These are phyloP conservation scores for Saturnia japonica DNA, from an alignment of 2,888 invertebrate genomes.

Conservation along the genomic window DNA sequence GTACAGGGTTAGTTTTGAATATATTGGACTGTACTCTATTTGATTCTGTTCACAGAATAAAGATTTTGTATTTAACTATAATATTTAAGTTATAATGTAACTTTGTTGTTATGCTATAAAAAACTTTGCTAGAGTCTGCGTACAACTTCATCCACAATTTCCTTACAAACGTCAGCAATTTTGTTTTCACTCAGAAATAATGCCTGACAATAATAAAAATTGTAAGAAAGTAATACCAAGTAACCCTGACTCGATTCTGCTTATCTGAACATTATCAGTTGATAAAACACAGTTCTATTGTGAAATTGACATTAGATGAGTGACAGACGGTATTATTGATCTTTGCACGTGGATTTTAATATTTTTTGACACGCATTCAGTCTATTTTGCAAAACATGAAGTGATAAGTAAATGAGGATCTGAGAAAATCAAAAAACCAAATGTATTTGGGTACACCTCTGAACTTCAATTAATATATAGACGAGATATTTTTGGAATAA, in stretches of 20 bases:
- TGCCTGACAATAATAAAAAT: neutral
- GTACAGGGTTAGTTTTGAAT: too few relatives aligned
- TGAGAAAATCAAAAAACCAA: neutral
- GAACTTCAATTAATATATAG: neutral
- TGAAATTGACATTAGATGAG: constrained; percentile 22
- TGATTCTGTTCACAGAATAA: too few relatives aligned
- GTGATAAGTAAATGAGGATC: neutral
- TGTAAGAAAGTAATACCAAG: neutral
- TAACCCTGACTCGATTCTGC: constrained; percentile 15
- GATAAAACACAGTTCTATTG: constrained; percentile 20
- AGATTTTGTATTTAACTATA: too few relatives aligned
- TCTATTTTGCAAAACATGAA: neutral
- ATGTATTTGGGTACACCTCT: neutral
- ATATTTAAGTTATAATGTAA: too few relatives aligned
- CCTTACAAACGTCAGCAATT: neutral
- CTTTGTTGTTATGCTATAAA: too few relatives aligned
- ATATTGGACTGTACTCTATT: too few relatives aligned
- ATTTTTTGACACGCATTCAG: neutral
- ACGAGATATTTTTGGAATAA: neutral
- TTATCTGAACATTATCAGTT: constrained; percentile 13
- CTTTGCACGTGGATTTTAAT: neutral
- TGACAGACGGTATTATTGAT: constrained; percentile 21
- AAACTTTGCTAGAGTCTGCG: neutral
- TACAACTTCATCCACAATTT: neutral
- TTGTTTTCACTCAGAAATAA: neutral